Evolutionary conservation across 1,140 invertebrate genomes (phyloP).

Genomic region (Atta colombica): DNA sequence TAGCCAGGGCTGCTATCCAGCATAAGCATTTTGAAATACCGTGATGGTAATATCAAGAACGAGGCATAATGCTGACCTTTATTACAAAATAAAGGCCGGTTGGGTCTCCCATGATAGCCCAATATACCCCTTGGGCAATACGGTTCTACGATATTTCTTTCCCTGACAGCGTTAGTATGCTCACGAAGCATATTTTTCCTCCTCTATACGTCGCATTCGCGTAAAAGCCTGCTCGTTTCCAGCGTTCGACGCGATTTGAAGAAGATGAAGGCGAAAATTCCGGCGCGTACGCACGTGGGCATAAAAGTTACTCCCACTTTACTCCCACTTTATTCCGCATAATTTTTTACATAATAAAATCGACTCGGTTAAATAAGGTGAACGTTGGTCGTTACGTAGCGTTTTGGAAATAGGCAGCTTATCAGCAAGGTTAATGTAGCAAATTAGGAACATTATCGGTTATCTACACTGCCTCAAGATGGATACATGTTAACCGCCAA

Average conservation of each 20-base stretch:
- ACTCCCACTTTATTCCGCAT: slow-evolving; percentile 11
- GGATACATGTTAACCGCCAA: slow-evolving; percentile 47
- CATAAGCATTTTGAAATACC: slow-evolving; percentile 39
- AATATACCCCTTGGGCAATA: slow-evolving; percentile 8
- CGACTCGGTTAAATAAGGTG: slow-evolving; percentile 60
- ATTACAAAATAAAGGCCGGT: slow-evolving; percentile 46
- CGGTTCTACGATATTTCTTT: slow-evolving; percentile 26
- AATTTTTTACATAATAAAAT: slow-evolving; percentile 69
- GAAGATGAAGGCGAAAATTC: slow-evolving; percentile 17
- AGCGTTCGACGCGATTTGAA: slow-evolving; percentile 33
- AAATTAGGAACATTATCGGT: slow-evolving; percentile 66
- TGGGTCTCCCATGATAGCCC: not conserved
- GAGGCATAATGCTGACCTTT: slow-evolving; percentile 48
- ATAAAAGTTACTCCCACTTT: slow-evolving; percentile 46
- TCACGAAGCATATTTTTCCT: slow-evolving; percentile 26
- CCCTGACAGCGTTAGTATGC: slow-evolving; percentile 31
- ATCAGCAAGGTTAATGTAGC: slow-evolving; percentile 67
- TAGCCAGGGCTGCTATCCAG: not conserved
- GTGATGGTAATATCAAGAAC: slow-evolving; percentile 20
- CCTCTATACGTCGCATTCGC: not conserved
- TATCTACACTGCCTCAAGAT: slow-evolving; percentile 58
- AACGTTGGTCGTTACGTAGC: slow-evolving; percentile 54
- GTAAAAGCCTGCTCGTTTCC: slow-evolving; percentile 46
- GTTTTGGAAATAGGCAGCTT: slow-evolving; percentile 52
- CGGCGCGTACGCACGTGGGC: not conserved